Evolutionary conservation across 2,888 invertebrate genomes (phyloP), one percentile per base, ranked within the genome.

Genomic region (Phengaris arion): DNA sequence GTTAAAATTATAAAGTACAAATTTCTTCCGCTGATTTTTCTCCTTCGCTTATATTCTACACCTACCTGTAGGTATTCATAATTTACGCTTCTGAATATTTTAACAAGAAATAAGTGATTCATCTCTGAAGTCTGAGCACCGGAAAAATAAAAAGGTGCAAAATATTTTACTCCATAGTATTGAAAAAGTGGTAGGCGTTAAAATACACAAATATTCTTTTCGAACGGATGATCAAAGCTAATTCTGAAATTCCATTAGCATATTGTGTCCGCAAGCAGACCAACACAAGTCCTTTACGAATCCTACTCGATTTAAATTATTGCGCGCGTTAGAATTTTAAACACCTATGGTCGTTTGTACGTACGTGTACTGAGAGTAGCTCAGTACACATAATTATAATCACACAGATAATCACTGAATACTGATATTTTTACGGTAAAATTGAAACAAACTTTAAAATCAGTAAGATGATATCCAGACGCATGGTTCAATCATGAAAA

Each of bases 231-330:
- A 48, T 48, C 8, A 48, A 48, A 7, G 78, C 77, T 79, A 78
- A 79, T 79, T 80, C 77, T 77, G 78, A 78, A 78, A 78, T 80
- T 79, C 81, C 79, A 80, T 81, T 80, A 79, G 78, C 74, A 76
- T 75, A n/a, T n/a, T n/a, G 22, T 48, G 48, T 59, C 69, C 68
- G 54, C 54, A 22, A 6, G n/a, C 68, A 6, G 55, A 55, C 68
- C 54, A 54, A 74, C n/a, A 68, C 54, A 35, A 35, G 68, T 74
- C 45, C 51, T 74, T 74, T 54, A 68, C 68, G 45, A 74, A 54
- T 74, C 74, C 46, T 74, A 68, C 48, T 69, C 69, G 69, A 69
- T 69, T 69, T 48, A 48, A 69, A 69, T 69, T 69, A 15, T 69
- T 48, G n/a, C 9, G 12, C 35, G 69, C 15, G 46, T 48, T 69